phyloP scores from a whole-genome alignment of 2,888 invertebrate genomes.

The Globia sparganii region DNA sequence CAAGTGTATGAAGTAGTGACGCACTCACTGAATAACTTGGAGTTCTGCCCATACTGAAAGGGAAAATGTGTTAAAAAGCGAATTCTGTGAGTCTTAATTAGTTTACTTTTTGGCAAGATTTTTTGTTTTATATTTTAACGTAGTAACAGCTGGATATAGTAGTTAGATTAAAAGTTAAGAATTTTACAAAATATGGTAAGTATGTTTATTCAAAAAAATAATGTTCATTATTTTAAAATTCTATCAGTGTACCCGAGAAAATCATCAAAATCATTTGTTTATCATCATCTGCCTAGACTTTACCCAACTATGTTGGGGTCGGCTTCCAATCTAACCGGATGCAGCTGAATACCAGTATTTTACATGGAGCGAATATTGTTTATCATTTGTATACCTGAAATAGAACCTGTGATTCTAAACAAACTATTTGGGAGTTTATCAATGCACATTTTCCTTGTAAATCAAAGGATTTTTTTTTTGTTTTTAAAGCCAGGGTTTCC shows the following conservation, averaged over 20 bases:
- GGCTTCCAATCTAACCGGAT: too few species aligned
- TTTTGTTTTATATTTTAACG: not conserved
- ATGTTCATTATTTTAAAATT: not conserved
- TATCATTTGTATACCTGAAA: not conserved
- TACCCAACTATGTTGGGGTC: too few species aligned
- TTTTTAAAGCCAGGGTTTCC: not conserved
- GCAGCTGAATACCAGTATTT: too few species aligned
- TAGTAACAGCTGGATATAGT: conserved; percentile 7
- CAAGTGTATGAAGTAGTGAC: conserved; percentile 42
- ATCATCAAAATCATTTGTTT: not conserved
- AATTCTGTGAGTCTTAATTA: conserved; percentile 16
- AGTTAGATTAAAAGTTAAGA: not conserved
- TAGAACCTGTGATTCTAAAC: not conserved
- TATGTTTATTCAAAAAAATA: not conserved
- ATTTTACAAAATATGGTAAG: not conserved
- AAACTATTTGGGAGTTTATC: not conserved
- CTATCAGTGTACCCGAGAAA: not conserved
- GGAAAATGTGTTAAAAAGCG: conserved; percentile 41
- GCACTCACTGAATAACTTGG: conserved; percentile 39
- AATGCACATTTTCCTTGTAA: not conserved
- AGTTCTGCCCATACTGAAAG: conserved; percentile 53
- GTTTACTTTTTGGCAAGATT: not conserved
- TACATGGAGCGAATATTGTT: too few species aligned
- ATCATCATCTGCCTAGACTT: too few species aligned
- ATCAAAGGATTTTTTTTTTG: not conserved